Conservation (phyloP, 2,113 vertebrate species). For the Erinaceus europaeus region DNA sequence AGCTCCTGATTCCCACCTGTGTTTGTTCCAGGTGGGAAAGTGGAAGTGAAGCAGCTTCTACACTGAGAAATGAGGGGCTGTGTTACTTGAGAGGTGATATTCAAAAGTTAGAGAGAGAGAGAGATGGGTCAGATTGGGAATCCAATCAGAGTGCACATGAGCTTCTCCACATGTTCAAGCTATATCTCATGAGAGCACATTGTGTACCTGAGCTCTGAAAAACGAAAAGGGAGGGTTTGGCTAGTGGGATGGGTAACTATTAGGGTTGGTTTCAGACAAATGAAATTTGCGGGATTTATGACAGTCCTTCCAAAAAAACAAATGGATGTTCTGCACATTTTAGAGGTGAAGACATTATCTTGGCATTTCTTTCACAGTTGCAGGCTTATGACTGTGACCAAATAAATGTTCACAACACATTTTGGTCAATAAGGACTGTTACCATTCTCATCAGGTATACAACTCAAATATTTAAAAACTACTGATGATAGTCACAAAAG, state of each 20-base stretch:
- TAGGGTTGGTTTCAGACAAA: slow-evolving; percentile 74
- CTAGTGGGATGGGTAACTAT: slow-evolving; percentile 71
- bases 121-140: slow-evolving; percentile 47
- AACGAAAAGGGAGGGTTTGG: slow-evolving; percentile 70
- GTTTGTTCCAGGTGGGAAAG: background rate
- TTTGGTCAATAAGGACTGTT: slow-evolving; percentile 66
- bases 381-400: slow-evolving; percentile 70
- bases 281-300: slow-evolving; percentile 76
- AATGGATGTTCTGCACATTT: slow-evolving; percentile 70
- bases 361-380: slow-evolving; percentile 73
- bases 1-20: background rate
- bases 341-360: slow-evolving; percentile 60
- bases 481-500: background rate
- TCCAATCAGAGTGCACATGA: slow-evolving; percentile 51
- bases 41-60: slow-evolving; percentile 44
- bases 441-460: slow-evolving; percentile 58
- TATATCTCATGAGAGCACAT: slow-evolving; percentile 12
- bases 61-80: slow-evolving; percentile 64
- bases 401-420: slow-evolving; percentile 66
- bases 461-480: slow-evolving; percentile 50
- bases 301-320: slow-evolving; percentile 67
- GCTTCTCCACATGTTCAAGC: slow-evolving; percentile 1
- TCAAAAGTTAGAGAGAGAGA: slow-evolving; percentile 65
- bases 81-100: slow-evolving; percentile 63
- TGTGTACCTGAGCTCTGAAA: slow-evolving; percentile 75